Conservation (phyloP, 1,140 invertebrate species). For the Aporrectodea caliginosa region DNA sequence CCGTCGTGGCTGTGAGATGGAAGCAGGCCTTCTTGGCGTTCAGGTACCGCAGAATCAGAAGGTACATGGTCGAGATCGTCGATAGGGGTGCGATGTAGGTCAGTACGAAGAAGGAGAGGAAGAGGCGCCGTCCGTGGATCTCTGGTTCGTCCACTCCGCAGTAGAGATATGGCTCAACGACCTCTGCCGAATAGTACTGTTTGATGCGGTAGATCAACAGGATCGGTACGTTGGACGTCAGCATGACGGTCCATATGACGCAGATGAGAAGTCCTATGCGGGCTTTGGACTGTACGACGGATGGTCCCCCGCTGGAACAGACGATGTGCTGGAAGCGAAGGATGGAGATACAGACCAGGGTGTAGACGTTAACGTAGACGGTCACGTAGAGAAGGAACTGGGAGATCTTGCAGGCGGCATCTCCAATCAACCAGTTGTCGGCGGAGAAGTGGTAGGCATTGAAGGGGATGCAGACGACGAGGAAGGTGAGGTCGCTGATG, state of each 20-base stretch:
- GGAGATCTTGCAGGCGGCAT: constrained; percentile 22
- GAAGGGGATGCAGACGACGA: constrained; percentile 29
- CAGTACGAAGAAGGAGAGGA: constrained; percentile 29
- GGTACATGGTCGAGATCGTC: constrained; percentile 27
- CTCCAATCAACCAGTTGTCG: constrained; percentile 29
- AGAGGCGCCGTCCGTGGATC: constrained; percentile 5
- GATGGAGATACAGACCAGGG: constrained; percentile 79
- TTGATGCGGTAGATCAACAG: constrained; percentile 30
- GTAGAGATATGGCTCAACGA: constrained; percentile 16
- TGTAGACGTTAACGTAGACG: constrained; percentile 86
- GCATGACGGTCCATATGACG: constrained; percentile 25
- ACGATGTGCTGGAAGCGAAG: constrained; percentile 31
- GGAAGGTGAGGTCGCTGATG: constrained; percentile 27
- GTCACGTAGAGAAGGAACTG: constrained; percentile 61
- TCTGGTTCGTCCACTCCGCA: constrained; percentile 27
- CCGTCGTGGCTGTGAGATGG: not conserved
- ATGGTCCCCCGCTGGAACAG: constrained; percentile 6
- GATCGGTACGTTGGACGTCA: constrained; percentile 20
- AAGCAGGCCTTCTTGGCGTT: not conserved
- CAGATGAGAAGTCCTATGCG: not conserved
- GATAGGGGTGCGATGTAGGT: constrained; percentile 25
- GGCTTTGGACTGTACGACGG: not conserved
- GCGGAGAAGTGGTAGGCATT: constrained; percentile 30
- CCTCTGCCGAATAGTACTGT: not conserved
- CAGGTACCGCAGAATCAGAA: constrained; percentile 22